phyloP scores from a whole-genome alignment of 2,888 invertebrate genomes.

The Heliconius aoede region DNA sequence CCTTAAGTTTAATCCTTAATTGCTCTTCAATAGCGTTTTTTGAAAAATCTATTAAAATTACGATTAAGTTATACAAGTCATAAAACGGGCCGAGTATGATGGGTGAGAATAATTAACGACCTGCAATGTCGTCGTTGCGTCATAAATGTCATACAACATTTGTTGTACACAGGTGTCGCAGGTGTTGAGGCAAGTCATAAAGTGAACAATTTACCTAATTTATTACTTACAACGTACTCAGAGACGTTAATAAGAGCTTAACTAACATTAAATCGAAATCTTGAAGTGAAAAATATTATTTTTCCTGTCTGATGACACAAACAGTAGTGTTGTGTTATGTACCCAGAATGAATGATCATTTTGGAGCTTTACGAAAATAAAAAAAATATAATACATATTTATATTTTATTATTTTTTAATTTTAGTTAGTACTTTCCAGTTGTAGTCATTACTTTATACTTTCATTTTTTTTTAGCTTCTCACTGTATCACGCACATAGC shows the following conservation, averaged over 20 bases:
- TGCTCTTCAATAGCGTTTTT: not conserved
- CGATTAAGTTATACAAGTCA: too few relatives aligned
- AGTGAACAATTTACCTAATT: not conserved
- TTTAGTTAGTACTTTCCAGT: too few relatives aligned
- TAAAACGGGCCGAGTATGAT: not conserved
- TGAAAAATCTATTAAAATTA: too few relatives aligned
- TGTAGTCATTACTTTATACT: too few relatives aligned
- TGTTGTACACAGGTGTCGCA: constrained; percentile 7
- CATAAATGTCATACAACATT: constrained; percentile 10
- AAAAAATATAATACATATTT: too few relatives aligned
- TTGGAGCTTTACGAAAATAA: not conserved
- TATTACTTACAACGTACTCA: not conserved
- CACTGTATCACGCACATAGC: too few relatives aligned
- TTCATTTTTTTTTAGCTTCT: too few relatives aligned
- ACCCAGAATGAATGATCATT: not conserved
- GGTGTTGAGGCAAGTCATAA: not conserved
- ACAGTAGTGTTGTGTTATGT: too few relatives aligned
- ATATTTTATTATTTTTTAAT: too few relatives aligned
- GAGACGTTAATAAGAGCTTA: not conserved
- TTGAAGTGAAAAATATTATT: not conserved
- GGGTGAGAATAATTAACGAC: not conserved
- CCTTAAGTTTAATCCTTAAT: too few relatives aligned
- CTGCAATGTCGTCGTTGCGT: not conserved
- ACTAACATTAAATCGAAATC: not conserved
- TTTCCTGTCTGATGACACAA: not conserved